phyloP scores from a whole-genome alignment of 1,140 invertebrate genomes.

The Lutraria rhynchaena region DNA sequence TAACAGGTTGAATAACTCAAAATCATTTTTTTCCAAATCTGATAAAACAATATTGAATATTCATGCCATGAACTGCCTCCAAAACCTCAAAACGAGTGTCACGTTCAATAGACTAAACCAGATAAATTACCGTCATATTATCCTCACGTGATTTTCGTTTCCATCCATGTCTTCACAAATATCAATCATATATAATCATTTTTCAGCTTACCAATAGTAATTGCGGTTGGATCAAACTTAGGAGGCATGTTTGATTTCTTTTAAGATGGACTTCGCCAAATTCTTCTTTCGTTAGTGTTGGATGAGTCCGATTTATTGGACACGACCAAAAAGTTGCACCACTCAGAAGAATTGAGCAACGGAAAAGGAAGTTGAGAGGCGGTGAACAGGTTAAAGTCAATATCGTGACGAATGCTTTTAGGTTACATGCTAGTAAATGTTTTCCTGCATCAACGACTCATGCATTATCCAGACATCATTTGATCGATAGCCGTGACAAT shows the following conservation, averaged over 20 bases:
- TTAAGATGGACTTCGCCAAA: conserved; percentile 31
- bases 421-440: too few relatives aligned
- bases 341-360: conserved; percentile 55
- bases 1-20: too few relatives aligned
- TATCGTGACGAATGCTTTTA: too few relatives aligned
- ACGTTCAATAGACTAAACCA: too few relatives aligned
- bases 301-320: conserved; percentile 68
- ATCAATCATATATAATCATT: not conserved
- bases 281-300: conserved; percentile 65
- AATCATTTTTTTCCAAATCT: too few relatives aligned
- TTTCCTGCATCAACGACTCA: too few relatives aligned
- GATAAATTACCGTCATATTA: not conserved
- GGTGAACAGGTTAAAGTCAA: not conserved
- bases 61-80: too few relatives aligned
- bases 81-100: too few relatives aligned
- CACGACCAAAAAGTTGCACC: conserved; percentile 71
- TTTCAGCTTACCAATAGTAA: conserved; percentile 63
- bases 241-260: conserved; percentile 64
- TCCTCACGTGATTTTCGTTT: not conserved
- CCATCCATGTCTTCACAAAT: conserved; percentile 3
- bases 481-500: too few relatives aligned
- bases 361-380: conserved; percentile 65
- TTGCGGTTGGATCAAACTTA: conserved; percentile 67
- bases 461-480: too few relatives aligned
- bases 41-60: too few relatives aligned